Evolutionary conservation across 2,113 vertebrate species (phyloP).

Genomic region (Istiophorus platypterus): DNA sequence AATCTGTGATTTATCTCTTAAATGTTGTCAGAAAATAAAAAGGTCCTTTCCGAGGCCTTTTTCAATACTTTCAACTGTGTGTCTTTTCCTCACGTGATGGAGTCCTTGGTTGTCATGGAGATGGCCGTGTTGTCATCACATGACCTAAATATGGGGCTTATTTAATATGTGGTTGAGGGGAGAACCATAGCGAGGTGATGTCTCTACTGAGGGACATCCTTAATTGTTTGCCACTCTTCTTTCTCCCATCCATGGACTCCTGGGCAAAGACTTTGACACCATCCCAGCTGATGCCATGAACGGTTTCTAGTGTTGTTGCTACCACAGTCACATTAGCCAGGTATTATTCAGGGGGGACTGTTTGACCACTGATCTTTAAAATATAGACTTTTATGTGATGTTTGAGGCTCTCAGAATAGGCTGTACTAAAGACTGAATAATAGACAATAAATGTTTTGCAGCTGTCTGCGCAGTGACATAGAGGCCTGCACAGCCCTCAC

Average conservation of each 20-base stretch:
- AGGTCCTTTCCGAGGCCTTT: neutral
- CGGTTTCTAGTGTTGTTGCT: neutral
- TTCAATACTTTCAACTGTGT: neutral
- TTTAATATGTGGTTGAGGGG: slow-evolving; percentile 10
- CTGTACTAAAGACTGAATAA: neutral
- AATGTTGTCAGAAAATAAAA: neutral
- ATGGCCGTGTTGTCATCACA: neutral
- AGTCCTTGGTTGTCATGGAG: slow-evolving; percentile 18
- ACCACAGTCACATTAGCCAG: neutral
- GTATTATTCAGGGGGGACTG: neutral
- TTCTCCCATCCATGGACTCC: neutral
- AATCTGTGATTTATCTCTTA: neutral
- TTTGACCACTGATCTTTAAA: neutral
- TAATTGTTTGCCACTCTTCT: neutral
- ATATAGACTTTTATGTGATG: neutral
- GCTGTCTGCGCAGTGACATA: neutral
- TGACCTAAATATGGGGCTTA: neutral
- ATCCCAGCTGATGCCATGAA: neutral
- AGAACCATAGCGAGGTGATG: neutral
- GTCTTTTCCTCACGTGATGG: neutral
- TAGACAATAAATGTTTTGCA: slow-evolving; percentile 1
- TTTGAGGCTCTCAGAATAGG: neutral
- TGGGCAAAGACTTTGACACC: neutral
- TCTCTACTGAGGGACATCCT: too few species aligned
- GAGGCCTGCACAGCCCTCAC: neutral